Conservation (phyloP, 2,113 vertebrate species). For the Oreochromis aureus region DNA sequence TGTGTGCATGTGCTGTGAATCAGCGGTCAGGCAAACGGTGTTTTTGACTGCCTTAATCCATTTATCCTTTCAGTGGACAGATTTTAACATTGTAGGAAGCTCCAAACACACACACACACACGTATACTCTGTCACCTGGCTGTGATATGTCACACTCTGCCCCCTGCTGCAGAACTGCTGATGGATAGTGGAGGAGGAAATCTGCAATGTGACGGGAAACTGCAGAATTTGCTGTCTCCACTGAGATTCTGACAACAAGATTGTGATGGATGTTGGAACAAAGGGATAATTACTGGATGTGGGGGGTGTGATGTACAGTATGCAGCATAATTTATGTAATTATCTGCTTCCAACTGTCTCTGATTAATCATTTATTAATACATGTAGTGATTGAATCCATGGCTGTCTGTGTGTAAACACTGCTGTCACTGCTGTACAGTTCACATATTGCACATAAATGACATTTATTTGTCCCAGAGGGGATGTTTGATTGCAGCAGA, state of each 20-base stretch:
- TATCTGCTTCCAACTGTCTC: not conserved
- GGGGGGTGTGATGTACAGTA: not conserved
- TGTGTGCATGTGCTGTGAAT: not conserved
- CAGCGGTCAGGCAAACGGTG: not conserved
- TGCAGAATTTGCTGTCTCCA: not conserved
- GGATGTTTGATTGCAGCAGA: not conserved
- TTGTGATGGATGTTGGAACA: not conserved
- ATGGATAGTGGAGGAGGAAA: not conserved
- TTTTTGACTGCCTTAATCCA: constrained; percentile 4
- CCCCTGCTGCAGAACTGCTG: not conserved
- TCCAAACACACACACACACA: not conserved
- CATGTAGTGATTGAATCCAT: not conserved
- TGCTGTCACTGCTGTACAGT: not conserved
- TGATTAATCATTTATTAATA: not conserved
- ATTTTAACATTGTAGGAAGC: not conserved
- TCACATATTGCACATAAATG: not conserved
- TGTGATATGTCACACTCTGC: not conserved
- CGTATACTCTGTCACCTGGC: not conserved
- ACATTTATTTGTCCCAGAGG: not conserved
- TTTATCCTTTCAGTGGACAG: not conserved
- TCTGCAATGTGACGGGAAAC: not conserved
- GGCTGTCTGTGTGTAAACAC: not conserved
- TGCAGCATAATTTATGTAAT: not conserved
- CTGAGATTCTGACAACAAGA: not conserved
- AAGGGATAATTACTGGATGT: not conserved